A percentile compares a stretch with the other conserved stretches of the same genome.
Evolutionary conservation across 2,797 vertebrate species (phyloP).

Genomic region (Clarias platycephalus): DNA sequence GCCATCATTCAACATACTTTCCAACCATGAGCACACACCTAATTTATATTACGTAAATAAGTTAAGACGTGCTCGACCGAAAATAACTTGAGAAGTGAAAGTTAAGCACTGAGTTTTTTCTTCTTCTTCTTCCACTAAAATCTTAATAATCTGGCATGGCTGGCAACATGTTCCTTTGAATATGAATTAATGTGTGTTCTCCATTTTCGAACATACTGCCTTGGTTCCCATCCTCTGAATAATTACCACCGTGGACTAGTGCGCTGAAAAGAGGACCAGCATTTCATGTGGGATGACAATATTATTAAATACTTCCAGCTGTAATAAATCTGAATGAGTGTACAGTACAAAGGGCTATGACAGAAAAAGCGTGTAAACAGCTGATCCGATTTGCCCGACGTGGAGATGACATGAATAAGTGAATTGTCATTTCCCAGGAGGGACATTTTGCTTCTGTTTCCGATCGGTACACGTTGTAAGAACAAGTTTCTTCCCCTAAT

Average conservation of each 20-base stretch:
- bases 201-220: not conserved
- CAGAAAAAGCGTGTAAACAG: not conserved
- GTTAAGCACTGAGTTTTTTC: not conserved
- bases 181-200: not conserved
- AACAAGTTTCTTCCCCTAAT: no score
- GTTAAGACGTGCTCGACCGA: not conserved
- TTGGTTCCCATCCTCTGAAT: not conserved
- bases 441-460: no score
- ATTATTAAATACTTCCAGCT: not conserved
- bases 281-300: not conserved
- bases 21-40: no score
- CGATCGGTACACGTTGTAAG: no score
- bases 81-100: not conserved
- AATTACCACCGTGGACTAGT: not conserved
- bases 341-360: not conserved
- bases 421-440: no score
- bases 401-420: no score
- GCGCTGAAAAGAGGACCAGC: not conserved
- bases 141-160: not conserved
- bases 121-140: not conserved
- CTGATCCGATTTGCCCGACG: no score
- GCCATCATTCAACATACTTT: no score
- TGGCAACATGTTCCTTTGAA: not conserved
- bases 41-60: not conserved
- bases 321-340: not conserved